phyloP scores from a whole-genome alignment of 1,140 invertebrate species.

The Pachyrhynchus sulphureomaculatus region DNA sequence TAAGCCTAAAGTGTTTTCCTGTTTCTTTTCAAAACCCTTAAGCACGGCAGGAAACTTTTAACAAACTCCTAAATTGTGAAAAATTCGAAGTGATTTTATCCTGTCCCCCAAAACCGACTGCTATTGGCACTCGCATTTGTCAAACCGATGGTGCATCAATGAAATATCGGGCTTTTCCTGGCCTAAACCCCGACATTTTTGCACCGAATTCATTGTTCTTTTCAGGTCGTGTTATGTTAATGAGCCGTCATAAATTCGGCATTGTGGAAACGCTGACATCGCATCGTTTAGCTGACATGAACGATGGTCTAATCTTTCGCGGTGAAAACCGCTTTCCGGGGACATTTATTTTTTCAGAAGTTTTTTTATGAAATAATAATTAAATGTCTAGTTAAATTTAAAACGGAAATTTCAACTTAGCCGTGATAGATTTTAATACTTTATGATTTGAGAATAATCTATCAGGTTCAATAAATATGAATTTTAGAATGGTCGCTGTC shows the following conservation, averaged over 20 bases:
- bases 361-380: too few species aligned
- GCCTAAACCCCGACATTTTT: conserved; percentile 26
- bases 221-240: conserved; percentile 27
- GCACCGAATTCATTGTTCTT: conserved; percentile 32
- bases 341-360: too few species aligned
- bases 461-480: too few species aligned
- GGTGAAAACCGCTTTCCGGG: neutral
- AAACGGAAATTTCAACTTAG: too few species aligned
- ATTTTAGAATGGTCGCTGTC: too few species aligned
- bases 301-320: conserved; percentile 22
- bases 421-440: too few species aligned
- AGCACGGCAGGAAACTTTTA: neutral
- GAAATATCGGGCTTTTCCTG: conserved; percentile 39
- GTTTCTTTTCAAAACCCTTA: too few species aligned
- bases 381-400: too few species aligned
- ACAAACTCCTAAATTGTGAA: conserved; percentile 30
- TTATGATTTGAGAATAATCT: too few species aligned
- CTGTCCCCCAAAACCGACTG: conserved; percentile 38
- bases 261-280: conserved; percentile 25
- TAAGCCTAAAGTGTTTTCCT: too few species aligned
- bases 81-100: conserved; percentile 42
- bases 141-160: conserved; percentile 42
- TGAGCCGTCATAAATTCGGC: conserved; percentile 30
- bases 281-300: conserved; percentile 26
- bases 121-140: conserved; percentile 45